Evolutionary conservation across 2,113 vertebrate genomes (phyloP), one percentile per base, ranked within the genome.

Genomic region (Galbula dea): DNA sequence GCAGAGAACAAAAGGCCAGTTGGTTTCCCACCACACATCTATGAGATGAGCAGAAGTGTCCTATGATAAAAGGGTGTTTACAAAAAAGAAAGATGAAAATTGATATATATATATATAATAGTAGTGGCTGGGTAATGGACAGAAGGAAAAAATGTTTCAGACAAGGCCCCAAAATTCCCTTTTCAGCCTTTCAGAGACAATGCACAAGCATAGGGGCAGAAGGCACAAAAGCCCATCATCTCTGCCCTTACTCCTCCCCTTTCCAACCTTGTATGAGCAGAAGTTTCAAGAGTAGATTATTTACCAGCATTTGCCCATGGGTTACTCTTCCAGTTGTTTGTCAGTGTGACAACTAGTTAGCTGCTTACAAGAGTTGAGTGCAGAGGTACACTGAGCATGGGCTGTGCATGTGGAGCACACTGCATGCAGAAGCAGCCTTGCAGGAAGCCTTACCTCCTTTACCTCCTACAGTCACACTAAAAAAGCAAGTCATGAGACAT

Each of bases 1-100:
- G 18, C 43, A 78, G 76, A 83, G 59, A 94, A 95, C 68, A 93
- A 94, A 93, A 81, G 43, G n/a, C 21, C 18, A 39, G 46, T 15
- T 80, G 43, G 76, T 96, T 43, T 95, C 93, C 61, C 94, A 95
- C 72, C 79, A 75, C 49, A 74, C 68, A 67, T 61, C 88, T 90
- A 83, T 93, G 55, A 88, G 83, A 86, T 37, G 74, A 75, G 55
- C 52, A 93, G 41, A 85, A 88, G 23, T 20, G 17, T 34, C 51
- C 39, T 36, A 12, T 20, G 13, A 95, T 48, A 83, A 93, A 95
- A 95, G 65, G 24, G 32, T 10, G 5, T 37, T 94, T 90, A 66
- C 14, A 86, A 61, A 89, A 88, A 85, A 61, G 66, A 75, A 27
- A 68, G n/a, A 72, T 37, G 84, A 87, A 95, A 96, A 72, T 7